Conservation (phyloP, 2,113 vertebrate genomes). For the Hystrix cristata region DNA sequence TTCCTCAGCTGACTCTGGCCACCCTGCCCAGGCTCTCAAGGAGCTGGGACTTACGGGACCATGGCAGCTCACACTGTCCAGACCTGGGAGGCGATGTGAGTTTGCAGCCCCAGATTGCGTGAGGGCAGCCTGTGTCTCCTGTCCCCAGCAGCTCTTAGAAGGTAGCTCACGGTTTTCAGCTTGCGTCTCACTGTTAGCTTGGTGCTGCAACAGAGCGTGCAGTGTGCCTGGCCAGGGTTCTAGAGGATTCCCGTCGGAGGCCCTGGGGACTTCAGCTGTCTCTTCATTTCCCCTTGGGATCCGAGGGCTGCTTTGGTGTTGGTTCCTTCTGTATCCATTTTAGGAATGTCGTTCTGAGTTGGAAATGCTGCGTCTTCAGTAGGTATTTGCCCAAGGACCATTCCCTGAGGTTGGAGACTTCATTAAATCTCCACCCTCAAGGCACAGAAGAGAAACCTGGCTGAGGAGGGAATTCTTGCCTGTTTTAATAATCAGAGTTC, state of each 20-base stretch:
- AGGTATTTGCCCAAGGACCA: neutral
- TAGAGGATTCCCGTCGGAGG: neutral
- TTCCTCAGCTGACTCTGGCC: accelerated
- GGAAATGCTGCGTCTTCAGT: neutral
- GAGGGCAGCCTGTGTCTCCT: neutral
- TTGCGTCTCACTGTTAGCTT: neutral
- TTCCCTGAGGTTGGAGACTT: neutral
- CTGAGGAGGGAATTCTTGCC: neutral
- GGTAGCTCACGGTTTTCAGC: accelerated
- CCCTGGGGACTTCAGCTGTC: neutral
- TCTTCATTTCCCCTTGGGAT: no score
- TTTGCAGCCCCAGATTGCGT: accelerated
- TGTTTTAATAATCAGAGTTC: neutral
- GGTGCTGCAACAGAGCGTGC: neutral
- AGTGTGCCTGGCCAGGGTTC: neutral
- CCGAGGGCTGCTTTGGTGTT: neutral
- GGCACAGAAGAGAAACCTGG: no score
- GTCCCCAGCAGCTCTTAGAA: neutral
- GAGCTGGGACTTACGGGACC: neutral
- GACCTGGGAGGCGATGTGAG: neutral
- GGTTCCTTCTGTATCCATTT: neutral
- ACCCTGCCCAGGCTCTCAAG: neutral
- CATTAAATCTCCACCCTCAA: neutral
- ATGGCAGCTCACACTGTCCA: neutral
- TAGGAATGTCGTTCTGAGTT: neutral